phyloP scores from a whole-genome alignment of 2,888 invertebrate genomes.

The Brenthis ino region DNA sequence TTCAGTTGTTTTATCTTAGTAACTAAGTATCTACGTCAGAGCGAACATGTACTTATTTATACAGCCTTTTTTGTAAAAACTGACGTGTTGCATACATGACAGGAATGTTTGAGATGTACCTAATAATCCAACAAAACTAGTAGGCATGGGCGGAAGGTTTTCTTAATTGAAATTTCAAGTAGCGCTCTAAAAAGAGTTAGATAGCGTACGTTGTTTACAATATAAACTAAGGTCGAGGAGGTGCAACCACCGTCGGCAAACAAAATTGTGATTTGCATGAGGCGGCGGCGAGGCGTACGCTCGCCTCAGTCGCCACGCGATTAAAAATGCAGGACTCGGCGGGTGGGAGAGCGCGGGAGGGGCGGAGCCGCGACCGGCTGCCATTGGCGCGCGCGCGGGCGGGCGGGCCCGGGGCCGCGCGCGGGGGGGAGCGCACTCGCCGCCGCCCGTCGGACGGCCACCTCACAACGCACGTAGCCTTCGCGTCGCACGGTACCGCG shows the following conservation, averaged over 20 bases:
- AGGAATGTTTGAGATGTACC: too few species aligned
- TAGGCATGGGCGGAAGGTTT: slow-evolving; percentile 29
- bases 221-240: slow-evolving; percentile 65
- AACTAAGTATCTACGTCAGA: slow-evolving; percentile 12
- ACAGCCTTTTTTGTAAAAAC: not conserved
- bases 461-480: slow-evolving; percentile 77
- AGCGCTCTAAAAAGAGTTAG: slow-evolving; percentile 38
- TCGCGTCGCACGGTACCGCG: slow-evolving; percentile 77
- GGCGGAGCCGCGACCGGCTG: slow-evolving; percentile 55
- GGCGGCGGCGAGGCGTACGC: slow-evolving; percentile 65
- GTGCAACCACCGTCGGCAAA: slow-evolving; percentile 76
- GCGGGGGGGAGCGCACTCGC: slow-evolving; percentile 56
- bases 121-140: slow-evolving; percentile 29
- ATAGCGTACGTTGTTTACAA: slow-evolving; percentile 57
- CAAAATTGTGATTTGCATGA: slow-evolving; percentile 78
- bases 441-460: slow-evolving; percentile 69
- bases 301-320: slow-evolving; percentile 73
- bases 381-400: slow-evolving; percentile 54
- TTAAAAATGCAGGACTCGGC: slow-evolving; percentile 79
- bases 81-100: too few species aligned
- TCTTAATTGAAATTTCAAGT: slow-evolving; percentile 41
- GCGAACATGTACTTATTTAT: not conserved
- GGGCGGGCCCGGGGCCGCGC: slow-evolving; percentile 43
- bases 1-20: slow-evolving; percentile 27
- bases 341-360: slow-evolving; percentile 71